Base-by-base conservation (phyloP, 2,888 invertebrate genomes). In the Sphecodes monilicornis region DNA sequence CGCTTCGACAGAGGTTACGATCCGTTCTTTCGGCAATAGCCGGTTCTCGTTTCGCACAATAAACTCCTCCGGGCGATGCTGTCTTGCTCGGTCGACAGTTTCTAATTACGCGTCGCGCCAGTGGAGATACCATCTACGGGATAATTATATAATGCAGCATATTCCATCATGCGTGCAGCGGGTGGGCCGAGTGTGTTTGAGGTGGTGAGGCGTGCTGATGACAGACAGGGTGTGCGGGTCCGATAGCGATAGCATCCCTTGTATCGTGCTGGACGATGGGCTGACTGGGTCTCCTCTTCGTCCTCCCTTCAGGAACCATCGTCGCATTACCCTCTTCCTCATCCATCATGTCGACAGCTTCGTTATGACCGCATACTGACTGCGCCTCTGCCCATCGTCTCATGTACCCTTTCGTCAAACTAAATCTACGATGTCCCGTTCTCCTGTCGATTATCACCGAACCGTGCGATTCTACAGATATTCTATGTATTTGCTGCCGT, bases 341-440 rank as follows among this genome's bases (percentile, higher is more conserved):
- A 93, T 93, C 93, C 92, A 93, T 94, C 94, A 93, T 90, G 92
- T 91, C 92, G 93, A 93, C 93, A 92, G 93, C 92, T 93, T 93
- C 94, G 93, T 93, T 93, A 93, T 93, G 92, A 93, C 92, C 93
- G 89, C 93, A 92, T 90, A 91, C 92, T 91, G 92, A 89, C 90
- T 91, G 90, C 86, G 89, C 73, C 80, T 85, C 86, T 85, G 89
- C 82, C 84, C 83, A 76, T 89, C 90, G 90, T 89, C 91, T 87
- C 92, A 75, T 86, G 89, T 90, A 93, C 89, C 92, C 91, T 93
- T 93, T 92, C 90, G 87, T 84, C 84, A 84, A 77, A 84, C 90
- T 89, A 86, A 90, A 92, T 92, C 91, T 92, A 91, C 90, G 92
- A 92, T 91, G 90, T 88, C 86, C 86, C 83, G 66, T 76, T 68